Conservation (phyloP, 2,797 vertebrate genomes). For the Basileuterus tristriatus region DNA sequence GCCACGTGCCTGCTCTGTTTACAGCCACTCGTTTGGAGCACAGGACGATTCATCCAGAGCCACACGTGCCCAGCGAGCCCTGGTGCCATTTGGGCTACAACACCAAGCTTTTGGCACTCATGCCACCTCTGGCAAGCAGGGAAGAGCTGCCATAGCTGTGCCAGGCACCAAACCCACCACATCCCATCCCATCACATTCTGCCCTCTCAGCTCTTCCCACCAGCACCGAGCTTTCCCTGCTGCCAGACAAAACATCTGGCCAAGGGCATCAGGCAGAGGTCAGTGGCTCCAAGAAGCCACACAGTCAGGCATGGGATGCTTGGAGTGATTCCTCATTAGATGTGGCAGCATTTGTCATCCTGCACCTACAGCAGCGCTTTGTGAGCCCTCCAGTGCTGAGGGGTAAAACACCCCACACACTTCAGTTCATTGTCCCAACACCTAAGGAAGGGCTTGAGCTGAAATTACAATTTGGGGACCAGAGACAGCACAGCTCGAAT, state of each 20-base stretch:
- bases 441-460: not conserved
- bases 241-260: constrained; percentile 52
- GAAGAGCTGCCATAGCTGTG: fast-evolving
- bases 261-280: constrained; percentile 19
- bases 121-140: not conserved
- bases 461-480: not conserved
- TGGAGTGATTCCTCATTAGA: not conserved
- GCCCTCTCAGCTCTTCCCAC: constrained; percentile 3
- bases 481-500: not conserved
- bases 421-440: not conserved
- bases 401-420: fast-evolving
- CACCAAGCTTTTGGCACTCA: fast-evolving
- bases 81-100: fast-evolving
- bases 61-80: not conserved
- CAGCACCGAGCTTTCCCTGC: not conserved
- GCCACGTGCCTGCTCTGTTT: not conserved
- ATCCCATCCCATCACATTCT: fast-evolving
- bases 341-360: not conserved
- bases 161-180: not conserved
- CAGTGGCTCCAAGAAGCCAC: not conserved
- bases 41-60: not conserved
- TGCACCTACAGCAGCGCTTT: not conserved
- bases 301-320: not conserved
- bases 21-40: not conserved
- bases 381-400: not conserved